A percentile compares a stretch with the other conserved stretches of the same genome.
These are phyloP conservation scores for Callinectes sapidus DNA, from an alignment of 2,888 invertebrate genomes.

Conservation along the genomic window DNA sequence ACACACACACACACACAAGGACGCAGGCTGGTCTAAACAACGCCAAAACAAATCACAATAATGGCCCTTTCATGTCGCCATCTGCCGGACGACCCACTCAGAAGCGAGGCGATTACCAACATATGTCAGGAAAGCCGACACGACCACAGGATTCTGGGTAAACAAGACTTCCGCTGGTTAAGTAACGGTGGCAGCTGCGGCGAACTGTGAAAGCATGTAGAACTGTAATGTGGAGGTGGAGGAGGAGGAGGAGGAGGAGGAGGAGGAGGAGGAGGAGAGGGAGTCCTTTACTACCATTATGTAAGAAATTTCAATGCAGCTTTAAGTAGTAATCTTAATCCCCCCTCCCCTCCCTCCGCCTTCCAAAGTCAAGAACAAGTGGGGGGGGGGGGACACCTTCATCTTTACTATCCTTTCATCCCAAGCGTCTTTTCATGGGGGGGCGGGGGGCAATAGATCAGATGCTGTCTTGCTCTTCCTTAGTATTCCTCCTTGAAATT, in stretches of 20 bases:
- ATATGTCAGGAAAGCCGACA: neutral
- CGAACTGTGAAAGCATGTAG: neutral
- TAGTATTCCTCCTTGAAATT: too few species aligned
- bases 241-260: neutral
- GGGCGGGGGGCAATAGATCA: too few species aligned
- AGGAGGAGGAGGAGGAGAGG: too few species aligned
- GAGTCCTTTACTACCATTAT: too few species aligned
- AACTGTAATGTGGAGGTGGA: neutral
- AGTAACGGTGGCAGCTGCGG: neutral
- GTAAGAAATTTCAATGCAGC: too few species aligned
- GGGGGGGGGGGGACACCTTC: too few species aligned
- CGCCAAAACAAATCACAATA: neutral
- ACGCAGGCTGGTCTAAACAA: neutral
- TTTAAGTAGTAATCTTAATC: too few species aligned
- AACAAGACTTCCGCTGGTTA: neutral
- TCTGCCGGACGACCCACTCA: neutral
- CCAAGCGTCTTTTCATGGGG: too few species aligned
- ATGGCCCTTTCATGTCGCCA: neutral
- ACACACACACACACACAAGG: conserved; percentile 42
- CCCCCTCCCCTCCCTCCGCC: too few species aligned
- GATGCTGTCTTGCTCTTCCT: too few species aligned
- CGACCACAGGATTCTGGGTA: neutral
- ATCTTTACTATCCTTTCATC: too few species aligned
- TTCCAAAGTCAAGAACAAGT: too few species aligned
- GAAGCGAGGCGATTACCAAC: neutral